Conservation (phyloP, 2,797 vertebrate species). For the Podargus strigoides region DNA sequence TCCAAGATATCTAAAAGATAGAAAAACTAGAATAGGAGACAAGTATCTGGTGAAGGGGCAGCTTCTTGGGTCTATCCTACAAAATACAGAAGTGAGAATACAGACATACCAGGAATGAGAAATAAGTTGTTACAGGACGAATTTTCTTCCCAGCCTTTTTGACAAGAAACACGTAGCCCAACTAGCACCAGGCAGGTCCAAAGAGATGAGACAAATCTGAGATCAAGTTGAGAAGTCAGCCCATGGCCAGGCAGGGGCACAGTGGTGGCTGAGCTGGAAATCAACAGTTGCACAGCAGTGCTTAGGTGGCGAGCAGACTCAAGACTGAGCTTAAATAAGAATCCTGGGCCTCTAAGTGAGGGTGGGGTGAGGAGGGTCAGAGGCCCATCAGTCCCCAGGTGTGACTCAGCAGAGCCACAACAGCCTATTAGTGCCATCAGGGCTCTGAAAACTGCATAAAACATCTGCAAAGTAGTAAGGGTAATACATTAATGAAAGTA, state of each 20-base stretch:
- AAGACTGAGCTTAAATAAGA: neutral
- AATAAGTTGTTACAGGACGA: neutral
- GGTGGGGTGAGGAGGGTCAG: neutral
- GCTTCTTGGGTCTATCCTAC: neutral
- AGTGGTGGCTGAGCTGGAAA: rapidly evolving
- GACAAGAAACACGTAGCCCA: neutral
- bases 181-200: neutral
- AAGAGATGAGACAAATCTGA: neutral
- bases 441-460: neutral
- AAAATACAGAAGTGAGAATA: neutral
- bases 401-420: neutral
- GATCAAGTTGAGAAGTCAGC: neutral
- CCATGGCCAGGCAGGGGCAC: neutral
- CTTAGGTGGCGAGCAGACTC: rapidly evolving
- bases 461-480: neutral
- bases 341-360: neutral
- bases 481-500: neutral
- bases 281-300: neutral
- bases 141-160: neutral
- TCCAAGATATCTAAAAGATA: neutral
- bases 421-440: neutral
- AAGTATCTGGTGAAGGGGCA: neutral
- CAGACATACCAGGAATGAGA: neutral
- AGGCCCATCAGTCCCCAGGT: neutral
- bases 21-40: neutral